These are phyloP conservation scores for Heliothis peltigera DNA, from an alignment of 2,888 invertebrate species.

Conservation along the genomic window DNA sequence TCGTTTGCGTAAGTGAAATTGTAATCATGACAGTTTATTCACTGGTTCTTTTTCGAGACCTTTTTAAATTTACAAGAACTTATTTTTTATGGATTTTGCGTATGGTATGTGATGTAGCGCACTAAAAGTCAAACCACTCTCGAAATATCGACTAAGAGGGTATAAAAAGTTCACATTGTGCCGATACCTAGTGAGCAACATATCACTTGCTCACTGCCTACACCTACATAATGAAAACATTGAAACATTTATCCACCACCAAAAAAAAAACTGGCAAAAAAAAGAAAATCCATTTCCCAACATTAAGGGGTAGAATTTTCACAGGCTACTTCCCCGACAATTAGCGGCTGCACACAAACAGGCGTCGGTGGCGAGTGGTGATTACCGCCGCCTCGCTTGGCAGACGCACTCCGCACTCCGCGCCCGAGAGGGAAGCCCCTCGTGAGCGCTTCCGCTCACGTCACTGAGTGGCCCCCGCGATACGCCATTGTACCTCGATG, in stretches of 20 bases:
- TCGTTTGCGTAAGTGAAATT: not conserved
- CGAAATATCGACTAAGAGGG: no score
- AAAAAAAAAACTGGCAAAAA: slow-evolving; percentile 17
- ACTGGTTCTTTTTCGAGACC: not conserved
- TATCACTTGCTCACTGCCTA: not conserved
- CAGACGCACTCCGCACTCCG: slow-evolving; percentile 51
- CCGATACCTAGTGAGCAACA: no score
- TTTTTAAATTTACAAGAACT: not conserved
- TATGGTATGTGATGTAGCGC: no score
- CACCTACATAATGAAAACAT: no score
- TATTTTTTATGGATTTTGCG: no score
- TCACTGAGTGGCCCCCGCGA: slow-evolving; percentile 61
- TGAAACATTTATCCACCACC: no score
- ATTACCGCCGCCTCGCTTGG: slow-evolving; percentile 61
- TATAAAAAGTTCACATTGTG: no score
- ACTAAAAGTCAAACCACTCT: no score
- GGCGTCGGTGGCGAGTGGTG: slow-evolving; percentile 54
- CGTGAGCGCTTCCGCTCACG: slow-evolving; percentile 75
- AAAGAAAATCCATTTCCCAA: slow-evolving; percentile 10
- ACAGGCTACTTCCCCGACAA: slow-evolving; percentile 48
- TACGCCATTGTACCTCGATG: slow-evolving; percentile 45
- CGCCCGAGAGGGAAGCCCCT: slow-evolving; percentile 81
- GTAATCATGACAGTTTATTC: not conserved
- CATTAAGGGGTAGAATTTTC: slow-evolving; percentile 40
- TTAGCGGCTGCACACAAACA: slow-evolving; percentile 50